Conservation (phyloP, 2,113 vertebrate genomes). For the Dissostichus mawsoni region DNA sequence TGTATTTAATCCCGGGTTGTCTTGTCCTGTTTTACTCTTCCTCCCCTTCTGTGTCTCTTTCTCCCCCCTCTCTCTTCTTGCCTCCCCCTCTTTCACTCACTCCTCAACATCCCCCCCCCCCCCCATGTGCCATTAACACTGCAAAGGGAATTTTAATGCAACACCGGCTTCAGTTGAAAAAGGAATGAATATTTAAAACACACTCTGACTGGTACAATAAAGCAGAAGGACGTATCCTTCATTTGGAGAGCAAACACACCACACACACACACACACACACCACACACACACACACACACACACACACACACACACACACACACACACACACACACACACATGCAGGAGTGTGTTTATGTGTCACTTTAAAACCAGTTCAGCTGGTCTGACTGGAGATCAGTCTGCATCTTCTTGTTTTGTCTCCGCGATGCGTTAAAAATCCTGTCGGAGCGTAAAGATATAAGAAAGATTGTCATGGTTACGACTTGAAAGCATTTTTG, state of each 20-base stretch:
- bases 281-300: too few species aligned
- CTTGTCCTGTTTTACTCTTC: conserved; percentile 66
- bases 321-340: conserved; percentile 11
- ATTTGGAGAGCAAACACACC: conserved; percentile 12
- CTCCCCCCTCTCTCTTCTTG: neutral
- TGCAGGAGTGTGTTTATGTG: conserved; percentile 26
- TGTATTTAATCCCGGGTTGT: conserved; percentile 81
- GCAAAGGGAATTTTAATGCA: conserved; percentile 76
- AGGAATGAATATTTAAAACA: conserved; percentile 75
- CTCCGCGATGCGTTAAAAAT: neutral
- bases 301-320: neutral
- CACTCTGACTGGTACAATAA: conserved; percentile 61
- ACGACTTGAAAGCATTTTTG: conserved; percentile 53
- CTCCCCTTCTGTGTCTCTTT: neutral
- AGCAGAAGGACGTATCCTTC: conserved; percentile 58
- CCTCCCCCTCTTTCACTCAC: neutral
- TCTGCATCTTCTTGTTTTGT: conserved; percentile 31
- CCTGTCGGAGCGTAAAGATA: conserved; percentile 9
- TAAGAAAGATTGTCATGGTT: conserved; percentile 49
- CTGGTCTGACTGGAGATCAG: conserved; percentile 37
- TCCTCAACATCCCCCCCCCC: conserved; percentile 1
- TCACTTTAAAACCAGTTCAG: conserved; percentile 38
- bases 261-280: neutral
- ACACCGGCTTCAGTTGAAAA: conserved; percentile 54
- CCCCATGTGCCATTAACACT: conserved; percentile 66